Percentiles rank a stretch among this genome's conserved stretches.
Conservation (phyloP, 2,888 invertebrate species). For the Lasioglossum marginatum region DNA sequence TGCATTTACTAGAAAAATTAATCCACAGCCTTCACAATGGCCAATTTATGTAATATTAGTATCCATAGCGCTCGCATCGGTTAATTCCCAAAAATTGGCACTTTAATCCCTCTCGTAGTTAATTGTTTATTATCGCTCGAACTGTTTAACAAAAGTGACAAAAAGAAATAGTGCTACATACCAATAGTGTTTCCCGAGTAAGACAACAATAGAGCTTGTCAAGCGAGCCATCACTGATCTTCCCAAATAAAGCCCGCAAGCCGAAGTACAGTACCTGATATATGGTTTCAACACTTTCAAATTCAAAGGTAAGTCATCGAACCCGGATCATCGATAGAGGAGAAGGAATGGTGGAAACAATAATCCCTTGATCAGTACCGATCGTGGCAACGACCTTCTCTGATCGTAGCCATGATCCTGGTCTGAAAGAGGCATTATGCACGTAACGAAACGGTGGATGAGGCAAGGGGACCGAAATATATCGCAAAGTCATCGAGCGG, state of each 20-base stretch:
- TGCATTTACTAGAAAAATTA: too few relatives aligned
- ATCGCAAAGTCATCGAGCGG: slow-evolving; percentile 72
- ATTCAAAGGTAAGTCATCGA: not conserved
- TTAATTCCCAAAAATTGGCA: too few relatives aligned
- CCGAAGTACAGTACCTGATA: not conserved
- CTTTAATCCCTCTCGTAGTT: not conserved
- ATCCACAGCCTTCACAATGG: too few relatives aligned
- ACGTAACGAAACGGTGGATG: not conserved
- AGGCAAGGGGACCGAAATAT: slow-evolving; percentile 41
- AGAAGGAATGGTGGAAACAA: slow-evolving; percentile 11
- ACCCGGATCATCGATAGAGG: slow-evolving; percentile 6
- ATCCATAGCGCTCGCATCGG: too few relatives aligned
- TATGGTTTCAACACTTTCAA: not conserved
- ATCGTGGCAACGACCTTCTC: slow-evolving; percentile 26
- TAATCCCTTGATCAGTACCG: slow-evolving; percentile 2
- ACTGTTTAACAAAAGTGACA: not conserved
- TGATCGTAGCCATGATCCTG: not conserved
- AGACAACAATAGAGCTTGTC: not conserved
- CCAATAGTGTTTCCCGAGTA: not conserved
- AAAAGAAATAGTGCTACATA: not conserved
- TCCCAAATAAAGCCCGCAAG: not conserved
- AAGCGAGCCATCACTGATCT: not conserved
- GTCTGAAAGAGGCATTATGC: slow-evolving; percentile 36
- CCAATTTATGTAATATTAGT: too few relatives aligned
- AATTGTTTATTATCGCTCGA: not conserved